Conservation (phyloP, 2,113 vertebrate genomes). For the Dipodomys spectabilis region DNA sequence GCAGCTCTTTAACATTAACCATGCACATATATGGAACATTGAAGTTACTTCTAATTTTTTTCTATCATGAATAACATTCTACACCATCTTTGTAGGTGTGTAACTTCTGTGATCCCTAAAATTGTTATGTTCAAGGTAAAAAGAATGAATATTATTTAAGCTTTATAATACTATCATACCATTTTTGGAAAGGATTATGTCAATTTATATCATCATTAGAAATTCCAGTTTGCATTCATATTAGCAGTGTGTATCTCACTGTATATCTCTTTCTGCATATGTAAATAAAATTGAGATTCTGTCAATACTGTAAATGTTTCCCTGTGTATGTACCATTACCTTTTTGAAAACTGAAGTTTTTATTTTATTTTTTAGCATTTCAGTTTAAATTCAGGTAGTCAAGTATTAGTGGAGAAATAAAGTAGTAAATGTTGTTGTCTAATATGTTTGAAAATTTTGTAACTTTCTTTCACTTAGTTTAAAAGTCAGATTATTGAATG, state of each 20-base stretch:
- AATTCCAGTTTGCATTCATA: background rate
- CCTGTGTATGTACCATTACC: background rate
- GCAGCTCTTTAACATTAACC: background rate
- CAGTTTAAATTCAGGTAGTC: background rate
- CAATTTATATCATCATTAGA: constrained; percentile 9
- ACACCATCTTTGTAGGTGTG: background rate
- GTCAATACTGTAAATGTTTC: too few relatives aligned
- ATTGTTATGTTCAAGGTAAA: constrained; percentile 11
- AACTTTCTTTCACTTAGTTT: constrained; percentile 83
- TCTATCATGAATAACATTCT: constrained; percentile 10
- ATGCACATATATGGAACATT: constrained; percentile 46
- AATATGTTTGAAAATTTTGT: constrained; percentile 47
- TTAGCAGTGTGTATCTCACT: background rate
- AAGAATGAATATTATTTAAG: constrained; percentile 57
- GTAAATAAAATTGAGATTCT: too few relatives aligned
- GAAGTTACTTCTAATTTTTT: constrained; percentile 16
- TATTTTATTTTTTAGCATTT: constrained; percentile 17
- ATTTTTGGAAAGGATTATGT: constrained; percentile 57
- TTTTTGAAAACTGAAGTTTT: constrained; percentile 28
- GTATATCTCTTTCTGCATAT: background rate
- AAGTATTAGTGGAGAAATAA: constrained; percentile 39
- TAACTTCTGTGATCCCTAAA: constrained; percentile 32
- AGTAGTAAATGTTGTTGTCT: constrained; percentile 36
- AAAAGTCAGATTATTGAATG: constrained; percentile 84
- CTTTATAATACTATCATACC: constrained; percentile 35